Conservation (phyloP, 2,113 vertebrate genomes). For the Tapirus terrestris region DNA sequence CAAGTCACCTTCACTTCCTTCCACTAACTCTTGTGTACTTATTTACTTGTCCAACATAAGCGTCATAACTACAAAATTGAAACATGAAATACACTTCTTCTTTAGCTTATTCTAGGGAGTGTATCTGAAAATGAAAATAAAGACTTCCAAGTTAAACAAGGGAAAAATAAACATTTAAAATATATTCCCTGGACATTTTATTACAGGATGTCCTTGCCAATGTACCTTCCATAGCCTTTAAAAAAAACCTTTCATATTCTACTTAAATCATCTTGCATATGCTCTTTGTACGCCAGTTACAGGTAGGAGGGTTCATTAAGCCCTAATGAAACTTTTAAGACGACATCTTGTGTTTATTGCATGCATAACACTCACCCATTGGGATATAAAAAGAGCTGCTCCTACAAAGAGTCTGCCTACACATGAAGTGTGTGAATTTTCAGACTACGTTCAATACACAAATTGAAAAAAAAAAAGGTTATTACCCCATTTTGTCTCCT, state of each 20-base stretch:
- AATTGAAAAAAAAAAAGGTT: neutral
- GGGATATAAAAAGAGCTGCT: neutral
- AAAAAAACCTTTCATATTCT: conserved; percentile 5
- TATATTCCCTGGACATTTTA: neutral
- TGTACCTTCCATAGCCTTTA: neutral
- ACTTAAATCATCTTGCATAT: neutral
- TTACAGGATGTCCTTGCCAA: neutral
- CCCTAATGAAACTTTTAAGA: conserved; percentile 13
- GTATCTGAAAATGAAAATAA: conserved; percentile 43
- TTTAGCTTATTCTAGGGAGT: neutral
- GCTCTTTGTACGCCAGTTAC: neutral
- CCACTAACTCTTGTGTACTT: neutral
- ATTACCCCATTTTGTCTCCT: conserved; percentile 45
- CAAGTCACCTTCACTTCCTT: neutral
- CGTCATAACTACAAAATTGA: neutral
- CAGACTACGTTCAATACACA: neutral
- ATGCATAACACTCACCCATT: neutral
- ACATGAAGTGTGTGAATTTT: neutral
- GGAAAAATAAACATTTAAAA: conserved; percentile 32
- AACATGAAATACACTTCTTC: conserved; percentile 8
- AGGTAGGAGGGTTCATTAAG: neutral
- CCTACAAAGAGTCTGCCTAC: neutral
- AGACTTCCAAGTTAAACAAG: neutral
- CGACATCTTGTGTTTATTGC: neutral
- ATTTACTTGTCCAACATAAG: neutral